Evolutionary conservation across 2,113 vertebrate species (phyloP), one percentile per base, ranked within the genome.

Genomic region (Neofelis nebulosa): DNA sequence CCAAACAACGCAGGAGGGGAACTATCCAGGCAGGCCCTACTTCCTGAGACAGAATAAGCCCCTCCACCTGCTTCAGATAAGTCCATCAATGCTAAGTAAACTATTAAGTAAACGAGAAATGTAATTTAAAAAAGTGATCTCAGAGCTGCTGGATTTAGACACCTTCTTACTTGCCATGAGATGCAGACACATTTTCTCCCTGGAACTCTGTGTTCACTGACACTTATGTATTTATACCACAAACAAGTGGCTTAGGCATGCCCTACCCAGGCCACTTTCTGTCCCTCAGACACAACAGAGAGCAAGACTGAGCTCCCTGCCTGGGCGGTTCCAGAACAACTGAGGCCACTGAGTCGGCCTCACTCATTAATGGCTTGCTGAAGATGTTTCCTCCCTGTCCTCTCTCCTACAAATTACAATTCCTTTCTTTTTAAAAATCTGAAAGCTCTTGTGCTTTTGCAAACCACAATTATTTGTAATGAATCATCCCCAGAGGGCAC

Each of bases 401-500:
- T 18, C 45, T 93, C 36, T 90, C 33, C 65, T 61, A 88, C 91
- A 94, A 93, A 78, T 71, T 16, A 73, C 55, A 92, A 7, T 87
- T 87, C 12, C 23, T 91, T 78, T 78, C 96, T 92, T 95, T 85
- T 52, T 13, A 79, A 91, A 92, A 89, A 76, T 38, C 82, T 84
- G 84, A 65, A 50, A 91, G 86, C 86, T 83, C 61, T 69, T 91
- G 57, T 89, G 91, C 85, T 65, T 76, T 63, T 87, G 80, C 52
- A 85, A 82, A 81, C 76, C 79, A 52, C 89, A 85, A 14, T 96
- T 65, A 74, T 76, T 65, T 1, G 0, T 88, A 97, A 97, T 94
- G 91, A 94, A 76, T 98, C 92, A 89, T 95, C 73, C 92, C 95
- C 91, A 38, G 93, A 94, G 91, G 95, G 85, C 80, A 94, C 0